Evolutionary conservation across 2,888 invertebrate species (phyloP).

Genomic region (Limnephilus auricula): DNA sequence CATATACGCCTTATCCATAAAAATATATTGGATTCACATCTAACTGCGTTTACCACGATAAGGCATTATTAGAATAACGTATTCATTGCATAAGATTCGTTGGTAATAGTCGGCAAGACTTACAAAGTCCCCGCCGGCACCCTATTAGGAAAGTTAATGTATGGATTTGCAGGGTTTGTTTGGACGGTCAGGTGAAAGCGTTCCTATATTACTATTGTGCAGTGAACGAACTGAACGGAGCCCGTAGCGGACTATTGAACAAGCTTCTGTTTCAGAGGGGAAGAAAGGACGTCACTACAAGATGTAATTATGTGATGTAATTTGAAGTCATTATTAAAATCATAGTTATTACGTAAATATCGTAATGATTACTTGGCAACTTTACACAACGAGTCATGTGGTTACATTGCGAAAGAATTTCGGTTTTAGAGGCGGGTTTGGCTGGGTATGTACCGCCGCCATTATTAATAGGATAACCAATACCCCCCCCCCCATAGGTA

Average conservation of each 20-base stretch:
- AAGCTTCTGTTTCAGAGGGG: background rate
- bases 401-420: too few species aligned
- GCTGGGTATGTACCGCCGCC: too few species aligned
- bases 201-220: background rate
- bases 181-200: background rate
- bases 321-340: background rate
- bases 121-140: slow-evolving; percentile 76
- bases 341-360: background rate
- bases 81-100: slow-evolving; percentile 65
- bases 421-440: too few species aligned
- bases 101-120: slow-evolving; percentile 74
- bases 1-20: too few species aligned
- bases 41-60: background rate
- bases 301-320: background rate
- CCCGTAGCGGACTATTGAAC: background rate
- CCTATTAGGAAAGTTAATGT: slow-evolving; percentile 65
- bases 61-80: background rate
- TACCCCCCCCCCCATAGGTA: too few species aligned
- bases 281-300: background rate
- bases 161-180: slow-evolving; percentile 3
- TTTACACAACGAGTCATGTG: background rate
- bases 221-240: background rate
- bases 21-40: background rate
- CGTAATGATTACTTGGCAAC: background rate
- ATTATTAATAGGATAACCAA: too few species aligned